Evolutionary conservation across 2,113 vertebrate genomes (phyloP), one percentile per base, ranked within the genome.

Genomic region (Pterocles orientalis): DNA sequence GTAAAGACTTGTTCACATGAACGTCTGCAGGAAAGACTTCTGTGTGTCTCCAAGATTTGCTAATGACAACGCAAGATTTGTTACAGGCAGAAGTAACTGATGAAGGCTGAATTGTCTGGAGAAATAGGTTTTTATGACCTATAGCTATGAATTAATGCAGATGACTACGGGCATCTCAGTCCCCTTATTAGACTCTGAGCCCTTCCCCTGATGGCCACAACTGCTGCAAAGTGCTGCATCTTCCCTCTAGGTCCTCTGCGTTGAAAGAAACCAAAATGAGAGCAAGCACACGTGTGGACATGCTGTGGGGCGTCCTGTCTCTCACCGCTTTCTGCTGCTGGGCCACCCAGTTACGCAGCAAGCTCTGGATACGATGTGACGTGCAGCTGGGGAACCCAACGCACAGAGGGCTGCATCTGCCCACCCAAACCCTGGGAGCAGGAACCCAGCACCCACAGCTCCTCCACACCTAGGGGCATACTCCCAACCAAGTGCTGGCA

Each of bases 241-340:
- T 86, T 31, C 82, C 53, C 53, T 62, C 39, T 4, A 11, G 21
- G 64, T 82, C 31, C 69, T 18, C 12, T 1, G 4, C 51, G 47
- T 8, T 20, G n/a, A 41, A 26, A 68, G 70, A 60, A 92, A 31
- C 31, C 3, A 4, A 19, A 84, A 36, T 0, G 39, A 47, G 65
- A 47, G 36, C 0, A 12, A 65, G 34, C 26, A 5, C 48, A 15
- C 0, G 3, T 18, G 21, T 7, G 21, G 11, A 14, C 0, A 3
- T 18, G 68, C 50, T 8, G 1, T 10, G 62, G 60, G 64, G 20
- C 24, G 41, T 9, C 61, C 77, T 51, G 18, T 4, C 65, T 45
- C 65, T 14, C 28, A 4, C 51, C 6, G 10, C 14, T 0, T n/a
- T 43, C 94, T 26, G 53, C 34, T 58, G 45, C 85, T 53, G 33